phyloP scores from a whole-genome alignment of 1,140 invertebrate species.

The Bicyclus anynana region DNA sequence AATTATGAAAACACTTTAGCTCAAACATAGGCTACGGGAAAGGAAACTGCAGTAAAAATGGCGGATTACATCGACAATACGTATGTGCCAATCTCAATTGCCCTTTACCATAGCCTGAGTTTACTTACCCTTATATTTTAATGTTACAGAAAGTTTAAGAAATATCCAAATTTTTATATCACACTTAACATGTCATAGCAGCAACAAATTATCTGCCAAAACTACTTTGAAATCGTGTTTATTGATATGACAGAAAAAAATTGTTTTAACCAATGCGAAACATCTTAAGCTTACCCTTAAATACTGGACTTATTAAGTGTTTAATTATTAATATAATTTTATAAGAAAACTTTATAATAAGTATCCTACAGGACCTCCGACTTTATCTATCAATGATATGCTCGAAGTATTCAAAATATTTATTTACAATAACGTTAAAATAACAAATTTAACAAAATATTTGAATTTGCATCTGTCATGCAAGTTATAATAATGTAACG shows the following conservation, averaged over 20 bases:
- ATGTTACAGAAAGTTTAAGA: background rate
- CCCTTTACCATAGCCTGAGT: background rate
- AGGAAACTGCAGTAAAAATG: background rate
- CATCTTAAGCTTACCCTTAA: slow-evolving; percentile 26
- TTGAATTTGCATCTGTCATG: slow-evolving; percentile 14
- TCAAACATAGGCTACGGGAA: background rate
- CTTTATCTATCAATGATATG: slow-evolving; percentile 60
- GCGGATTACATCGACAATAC: background rate
- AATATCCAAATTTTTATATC: background rate
- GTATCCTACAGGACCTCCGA: slow-evolving; percentile 45
- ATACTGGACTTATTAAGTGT: slow-evolving; percentile 36
- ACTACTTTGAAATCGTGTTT: slow-evolving; percentile 5
- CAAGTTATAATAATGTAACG: slow-evolving; percentile 17
- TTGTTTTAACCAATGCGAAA: slow-evolving; percentile 16
- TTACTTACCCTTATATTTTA: background rate
- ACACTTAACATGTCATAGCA: background rate
- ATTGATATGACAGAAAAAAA: slow-evolving; percentile 2
- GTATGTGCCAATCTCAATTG: background rate
- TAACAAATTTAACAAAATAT: slow-evolving; percentile 62
- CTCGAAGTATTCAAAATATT: slow-evolving; percentile 34
- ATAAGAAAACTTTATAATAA: slow-evolving; percentile 34
- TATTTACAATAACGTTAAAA: slow-evolving; percentile 60
- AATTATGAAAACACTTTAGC: background rate
- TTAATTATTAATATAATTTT: slow-evolving; percentile 40
- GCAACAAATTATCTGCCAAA: background rate